Base-by-base conservation (phyloP, 2,797 vertebrate genomes). In the Crocodylus rhombifer region DNA sequence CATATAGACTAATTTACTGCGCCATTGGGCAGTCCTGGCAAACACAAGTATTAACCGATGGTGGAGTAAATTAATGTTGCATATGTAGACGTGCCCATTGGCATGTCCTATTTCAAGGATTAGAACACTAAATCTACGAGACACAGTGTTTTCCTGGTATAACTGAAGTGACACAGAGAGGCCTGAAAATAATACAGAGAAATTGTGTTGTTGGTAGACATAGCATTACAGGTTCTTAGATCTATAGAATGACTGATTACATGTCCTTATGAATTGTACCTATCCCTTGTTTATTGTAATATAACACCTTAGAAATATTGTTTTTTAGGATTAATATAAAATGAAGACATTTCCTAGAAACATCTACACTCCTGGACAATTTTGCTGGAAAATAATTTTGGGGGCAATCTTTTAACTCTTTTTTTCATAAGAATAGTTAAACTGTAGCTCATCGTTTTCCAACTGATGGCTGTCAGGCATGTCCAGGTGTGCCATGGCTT, bases 271-370 rank as follows among this genome's bases (percentile, higher is more conserved):
- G 33, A n/a, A 75, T 20, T 36, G 2, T 26, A 77, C 57, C 3
- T 18, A 6, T 77, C 7, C 4, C 57, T 86, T 51, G 4, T 25
- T 36, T 42, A 69, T 69, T 69, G 28, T 1, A 16, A 1, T 74
- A 94, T 73, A 84, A 10, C 1, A 21, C 76, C 82, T 88, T 36
- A 77, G 12, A 7, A 87, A 73, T 89, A 84, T 62, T 51, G 10
- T 5, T 90, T 3, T 4, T n/a, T 8, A 77, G 36, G 5, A 89
- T 4, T 4, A 91, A 42, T 7, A 33, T 1, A 11, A 74, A 4
- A 4, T 4, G 8, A 82, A 76, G 77, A 81, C 1, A 0, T 77
- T 86, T 91, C 33, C 13, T 69, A 12, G 18, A 6, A 89, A 57
- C 6, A 51, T 80, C 64, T 60, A 83, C 30, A 2, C 1, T 82